Base-by-base conservation (phyloP, 2,113 vertebrate genomes). In the Eulacestoma nigropectus region DNA sequence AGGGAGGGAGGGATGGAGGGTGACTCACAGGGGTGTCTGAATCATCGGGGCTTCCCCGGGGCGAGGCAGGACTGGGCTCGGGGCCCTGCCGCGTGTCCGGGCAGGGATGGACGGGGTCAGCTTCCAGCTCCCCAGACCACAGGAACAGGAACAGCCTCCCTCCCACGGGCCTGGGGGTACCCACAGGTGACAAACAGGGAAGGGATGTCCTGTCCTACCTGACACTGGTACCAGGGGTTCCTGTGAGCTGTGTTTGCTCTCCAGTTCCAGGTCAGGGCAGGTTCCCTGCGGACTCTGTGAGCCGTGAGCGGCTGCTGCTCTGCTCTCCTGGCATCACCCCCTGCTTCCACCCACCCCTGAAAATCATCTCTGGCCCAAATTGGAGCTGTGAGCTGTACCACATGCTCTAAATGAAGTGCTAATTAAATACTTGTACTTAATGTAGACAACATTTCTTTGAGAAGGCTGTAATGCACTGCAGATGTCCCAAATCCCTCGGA, bases 351-450 rank as follows among this genome's bases (percentile, higher is more conserved):
- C 81, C 96, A 95, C 59, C 82, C 91, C 53, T 89, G 93, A 89
- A 93, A 83, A 35, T 26, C 81, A 57, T 87, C 70, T 32, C 80
- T 89, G 93, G 84, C 81, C 77, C 92, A 5, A 47, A 67, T 15
- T 53, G 91, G 86, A 84, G n/a, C 90, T 92, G 92, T 89, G 93
- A 97, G 80, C 92, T 92, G 64, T 78, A 86, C 93, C 96, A 96
- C 90, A 92, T 94, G 90, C 90, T 90, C 83, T 47, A 83, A 94
- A 96, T 94, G 95, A 96, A 91, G 95, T 96, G 95, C 75, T 96
- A 95, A 96, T 94, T 95, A 96, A 95, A 97, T 95, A 90, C 90
- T 97, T 96, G 79, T 95, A 90, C 63, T 95, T 92, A 77, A 93
- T 68, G 85, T 26, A 90, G 93, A 57, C 88, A 91, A 4, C 42